Evolutionary conservation across 1,140 invertebrate genomes (phyloP).

Genomic region (Rhopalosiphum padi): DNA sequence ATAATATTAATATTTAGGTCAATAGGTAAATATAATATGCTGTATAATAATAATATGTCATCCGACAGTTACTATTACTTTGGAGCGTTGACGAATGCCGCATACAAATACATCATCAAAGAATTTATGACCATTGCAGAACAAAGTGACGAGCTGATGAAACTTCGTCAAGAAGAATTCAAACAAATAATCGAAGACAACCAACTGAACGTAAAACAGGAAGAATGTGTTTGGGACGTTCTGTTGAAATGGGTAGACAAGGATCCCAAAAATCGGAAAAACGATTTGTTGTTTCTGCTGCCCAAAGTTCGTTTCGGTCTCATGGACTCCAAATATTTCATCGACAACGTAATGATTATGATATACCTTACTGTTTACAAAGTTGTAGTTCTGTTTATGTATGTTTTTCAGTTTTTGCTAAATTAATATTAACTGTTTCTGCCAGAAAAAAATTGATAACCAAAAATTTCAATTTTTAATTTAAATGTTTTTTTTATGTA

Average conservation of each 20-base stretch:
- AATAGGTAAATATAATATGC: too few relatives aligned
- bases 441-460: too few relatives aligned
- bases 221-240: slow-evolving; percentile 73
- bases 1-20: too few relatives aligned
- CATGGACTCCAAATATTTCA: slow-evolving; percentile 81
- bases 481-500: too few relatives aligned
- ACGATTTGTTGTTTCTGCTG: slow-evolving; percentile 77
- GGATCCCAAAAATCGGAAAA: slow-evolving; percentile 70
- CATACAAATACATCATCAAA: slow-evolving; percentile 75
- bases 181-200: slow-evolving; percentile 75
- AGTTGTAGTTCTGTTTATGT: too few relatives aligned
- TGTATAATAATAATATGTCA: neutral
- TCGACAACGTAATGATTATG: slow-evolving; percentile 68
- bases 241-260: slow-evolving; percentile 72
- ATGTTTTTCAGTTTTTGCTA: too few relatives aligned
- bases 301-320: slow-evolving; percentile 82
- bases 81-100: slow-evolving; percentile 70
- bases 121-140: slow-evolving; percentile 73
- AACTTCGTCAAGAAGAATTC: slow-evolving; percentile 74
- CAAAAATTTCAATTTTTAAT: too few relatives aligned
- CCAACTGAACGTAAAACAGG: slow-evolving; percentile 70
- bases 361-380: slow-evolving; percentile 62
- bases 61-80: slow-evolving; percentile 72
- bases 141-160: slow-evolving; percentile 75
- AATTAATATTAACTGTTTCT: too few relatives aligned